These are phyloP conservation scores for Drosophila pachea DNA, from an alignment of 1,140 invertebrate species.

Conservation along the genomic window DNA sequence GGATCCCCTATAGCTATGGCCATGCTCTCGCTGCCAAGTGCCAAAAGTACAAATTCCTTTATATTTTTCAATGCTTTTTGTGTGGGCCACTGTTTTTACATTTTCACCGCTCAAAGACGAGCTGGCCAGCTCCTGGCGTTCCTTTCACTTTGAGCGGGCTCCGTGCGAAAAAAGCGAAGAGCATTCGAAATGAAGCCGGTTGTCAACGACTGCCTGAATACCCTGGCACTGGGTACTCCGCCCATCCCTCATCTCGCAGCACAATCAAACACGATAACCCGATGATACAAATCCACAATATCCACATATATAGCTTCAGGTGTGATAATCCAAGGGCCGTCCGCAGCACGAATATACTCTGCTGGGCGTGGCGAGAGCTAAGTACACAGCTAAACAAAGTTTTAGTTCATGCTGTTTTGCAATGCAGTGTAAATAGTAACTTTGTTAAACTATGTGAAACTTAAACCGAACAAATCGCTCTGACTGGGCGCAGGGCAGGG, in stretches of 20 bases:
- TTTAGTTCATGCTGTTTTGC: conserved; percentile 22
- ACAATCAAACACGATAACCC: too few species aligned
- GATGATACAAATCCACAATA: too few species aligned
- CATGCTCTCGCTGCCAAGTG: conserved; percentile 31
- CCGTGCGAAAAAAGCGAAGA: not conserved
- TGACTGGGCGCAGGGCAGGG: not conserved
- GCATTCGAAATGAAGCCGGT: not conserved
- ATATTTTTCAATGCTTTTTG: conserved; percentile 30
- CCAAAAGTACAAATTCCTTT: conserved; percentile 17
- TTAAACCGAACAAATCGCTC: conserved; percentile 13
- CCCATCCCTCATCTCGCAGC: not conserved
- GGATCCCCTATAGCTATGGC: conserved; percentile 4
- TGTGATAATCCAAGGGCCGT: not conserved
- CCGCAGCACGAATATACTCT: not conserved
- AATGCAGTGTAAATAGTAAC: conserved; percentile 20
- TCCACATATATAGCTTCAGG: too few species aligned
- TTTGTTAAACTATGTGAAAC: conserved; percentile 22
- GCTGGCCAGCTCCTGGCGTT: conserved; percentile 28
- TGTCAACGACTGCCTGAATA: not conserved
- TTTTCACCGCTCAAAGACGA: conserved; percentile 41
- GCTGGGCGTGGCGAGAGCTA: not conserved
- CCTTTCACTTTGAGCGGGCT: conserved; percentile 24
- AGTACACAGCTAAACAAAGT: conserved; percentile 5
- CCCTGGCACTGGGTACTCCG: not conserved
- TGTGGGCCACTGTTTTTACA: conserved; percentile 26